Evolutionary conservation across 2,888 invertebrate species (phyloP), one percentile per base, ranked within the genome.

Genomic region (Ectemnius cavifrons): DNA sequence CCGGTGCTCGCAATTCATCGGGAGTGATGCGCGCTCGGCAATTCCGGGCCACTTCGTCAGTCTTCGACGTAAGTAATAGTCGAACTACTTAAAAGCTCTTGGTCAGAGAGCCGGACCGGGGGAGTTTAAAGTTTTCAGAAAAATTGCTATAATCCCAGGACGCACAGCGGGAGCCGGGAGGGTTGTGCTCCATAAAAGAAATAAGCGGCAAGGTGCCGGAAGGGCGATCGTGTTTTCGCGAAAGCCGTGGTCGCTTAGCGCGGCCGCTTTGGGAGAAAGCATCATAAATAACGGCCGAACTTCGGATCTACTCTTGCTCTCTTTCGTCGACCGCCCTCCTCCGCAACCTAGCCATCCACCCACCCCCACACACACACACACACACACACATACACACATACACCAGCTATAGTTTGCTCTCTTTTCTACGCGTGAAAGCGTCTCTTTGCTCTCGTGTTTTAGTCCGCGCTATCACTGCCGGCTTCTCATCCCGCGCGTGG

Each of bases 251-350:
- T 77, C 79, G 81, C 74, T 76, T 74, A 70, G 77, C 78, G 76
- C 75, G 77, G 71, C 73, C 74, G 71, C 72, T 75, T 63, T 67
- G 73, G 77, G 76, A 78, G 80, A 85, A 84, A 86, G 82, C 80
- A 74, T 84, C 85, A 84, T 88, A 88, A 88, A 86, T 88, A 87
- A 87, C 84, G 72, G 66, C 72, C 77, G 81, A 81, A 80, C 79
- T 85, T 83, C 67, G 80, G 73, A 82, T 84, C 78, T 69, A 68
- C 71, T 78, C 80, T 67, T 71, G 61, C 63, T 70, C 69, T 73
- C 71, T 76, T 67, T 67, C 74, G 60, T 67, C 59, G 63, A 61
- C 37, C 71, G 63, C 72, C 58, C 76, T 63, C 61, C 63, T 46
- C 59, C 45, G 14, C 68, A 60, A 60, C 67, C 56, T 52, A 62